Percentiles rank a stretch among this genome's conserved stretches.
Evolutionary conservation across 2,113 vertebrate genomes (phyloP).

Genomic region (Tenrec ecaudatus): DNA sequence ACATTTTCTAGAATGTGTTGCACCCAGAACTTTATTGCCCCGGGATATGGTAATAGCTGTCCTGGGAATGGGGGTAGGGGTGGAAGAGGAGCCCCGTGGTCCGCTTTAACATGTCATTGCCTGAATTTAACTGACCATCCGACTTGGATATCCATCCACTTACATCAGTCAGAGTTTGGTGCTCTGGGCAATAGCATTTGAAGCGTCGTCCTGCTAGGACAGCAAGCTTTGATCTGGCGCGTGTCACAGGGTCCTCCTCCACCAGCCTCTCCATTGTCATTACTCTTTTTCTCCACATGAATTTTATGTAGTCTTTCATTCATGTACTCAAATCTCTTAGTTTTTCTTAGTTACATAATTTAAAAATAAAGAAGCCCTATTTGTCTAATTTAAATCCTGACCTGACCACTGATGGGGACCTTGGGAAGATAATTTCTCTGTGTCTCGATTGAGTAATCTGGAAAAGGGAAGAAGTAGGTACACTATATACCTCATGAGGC

Average conservation of each 20-base stretch:
- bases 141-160: background rate
- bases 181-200: slow-evolving; percentile 51
- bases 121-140: slow-evolving; percentile 68
- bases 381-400: background rate
- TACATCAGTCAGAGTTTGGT: background rate
- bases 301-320: background rate
- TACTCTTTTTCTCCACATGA: background rate
- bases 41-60: slow-evolving; percentile 39
- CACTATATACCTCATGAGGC: background rate
- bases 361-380: background rate
- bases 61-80: background rate
- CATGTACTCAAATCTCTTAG: background rate
- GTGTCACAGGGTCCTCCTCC: too few relatives aligned
- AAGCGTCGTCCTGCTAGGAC: slow-evolving; percentile 15
- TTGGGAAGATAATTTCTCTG: background rate
- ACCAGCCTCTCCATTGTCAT: background rate
- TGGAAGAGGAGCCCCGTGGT: background rate
- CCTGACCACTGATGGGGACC: background rate
- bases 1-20: slow-evolving; percentile 42
- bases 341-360: background rate
- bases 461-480: background rate
- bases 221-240: background rate
- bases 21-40: slow-evolving; percentile 40
- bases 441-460: background rate
- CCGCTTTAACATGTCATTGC: slow-evolving; percentile 66